Base-by-base conservation (phyloP, 2,888 invertebrate species). In the Dusona sp. region DNA sequence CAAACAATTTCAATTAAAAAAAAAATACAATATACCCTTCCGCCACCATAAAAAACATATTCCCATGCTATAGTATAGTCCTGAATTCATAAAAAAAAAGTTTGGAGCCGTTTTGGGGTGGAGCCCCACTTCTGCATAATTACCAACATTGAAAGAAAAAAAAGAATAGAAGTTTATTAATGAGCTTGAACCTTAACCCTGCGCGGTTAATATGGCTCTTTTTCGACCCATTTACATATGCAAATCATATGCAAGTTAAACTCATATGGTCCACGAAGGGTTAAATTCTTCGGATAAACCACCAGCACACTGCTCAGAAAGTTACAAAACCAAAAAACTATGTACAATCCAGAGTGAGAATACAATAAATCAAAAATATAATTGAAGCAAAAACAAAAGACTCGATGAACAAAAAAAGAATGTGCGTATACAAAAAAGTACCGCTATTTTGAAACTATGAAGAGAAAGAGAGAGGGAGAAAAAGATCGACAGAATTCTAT, bases 401-500 rank as follows among this genome's bases (percentile, higher is more conserved):
- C 1, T 38, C 38, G 38, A 29, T 2, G n/a, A 2, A 9, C 3
- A 8, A 72, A 72, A 51, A 72, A 7, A 25, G 51, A 51, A 57
- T n/a, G 11, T 4, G 36, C 1, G 29, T 11, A 36, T 19, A 36
- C 6, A 42, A 0, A 22, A 16, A 38, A 25, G 36, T 16, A 61
- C 16, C 16, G 61, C 29, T 7, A 29, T 57, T 74, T 1, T 74
- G 25, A 13, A 29, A 61, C 29, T 6, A 29, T 16, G 33, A 16
- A 36, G 45, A 75, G 19, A 77, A 11, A 48, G 13, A 36, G 29
- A 68, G 33, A 68, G 42, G 11, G 13, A 42, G 11, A 42, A 36
- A 68, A 42, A 48, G 29, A 74, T 48, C 29, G 19, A 61, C 57
- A 67, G 67, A n/a, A 16, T 54, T 42, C 48, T 70, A 75, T 57